Evolutionary conservation across 2,113 vertebrate genomes (phyloP).

Genomic region (Macrotus californicus): DNA sequence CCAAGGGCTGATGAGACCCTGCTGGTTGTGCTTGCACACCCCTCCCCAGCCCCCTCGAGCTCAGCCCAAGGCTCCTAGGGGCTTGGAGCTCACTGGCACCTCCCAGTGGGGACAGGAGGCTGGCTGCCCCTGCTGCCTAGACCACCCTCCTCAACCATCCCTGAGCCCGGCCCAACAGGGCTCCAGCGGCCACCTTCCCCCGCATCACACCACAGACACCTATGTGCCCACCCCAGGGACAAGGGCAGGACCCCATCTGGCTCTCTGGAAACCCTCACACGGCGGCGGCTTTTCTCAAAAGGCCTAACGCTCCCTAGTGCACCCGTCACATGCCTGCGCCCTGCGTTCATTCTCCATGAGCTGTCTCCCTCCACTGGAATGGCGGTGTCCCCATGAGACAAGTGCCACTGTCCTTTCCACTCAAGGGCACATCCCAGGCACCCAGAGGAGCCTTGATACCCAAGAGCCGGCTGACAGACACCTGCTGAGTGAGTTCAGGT

Average conservation of each 20-base stretch:
- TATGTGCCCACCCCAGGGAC: rapidly evolving
- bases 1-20: background rate
- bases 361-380: background rate
- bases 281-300: background rate
- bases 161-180: too few species aligned
- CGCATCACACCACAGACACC: background rate
- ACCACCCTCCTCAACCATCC: too few species aligned
- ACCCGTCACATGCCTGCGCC: too few species aligned
- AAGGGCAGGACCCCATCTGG: background rate
- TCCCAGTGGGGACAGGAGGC: rapidly evolving
- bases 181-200: background rate
- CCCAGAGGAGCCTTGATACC: background rate
- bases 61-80: background rate
- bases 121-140: background rate
- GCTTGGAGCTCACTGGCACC: too few species aligned
- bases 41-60: background rate
- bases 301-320: background rate
- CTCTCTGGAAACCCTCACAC: too few species aligned
- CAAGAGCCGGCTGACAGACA: rapidly evolving
- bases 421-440: rapidly evolving
- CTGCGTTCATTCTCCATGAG: rapidly evolving
- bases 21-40: rapidly evolving
- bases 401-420: background rate
- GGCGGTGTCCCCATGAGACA: background rate
- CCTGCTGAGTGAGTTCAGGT: rapidly evolving